Percentiles rank a stretch among this genome's conserved stretches.
Evolutionary conservation across 2,888 invertebrate species (phyloP).

Genomic region (Pheosia gnoma): DNA sequence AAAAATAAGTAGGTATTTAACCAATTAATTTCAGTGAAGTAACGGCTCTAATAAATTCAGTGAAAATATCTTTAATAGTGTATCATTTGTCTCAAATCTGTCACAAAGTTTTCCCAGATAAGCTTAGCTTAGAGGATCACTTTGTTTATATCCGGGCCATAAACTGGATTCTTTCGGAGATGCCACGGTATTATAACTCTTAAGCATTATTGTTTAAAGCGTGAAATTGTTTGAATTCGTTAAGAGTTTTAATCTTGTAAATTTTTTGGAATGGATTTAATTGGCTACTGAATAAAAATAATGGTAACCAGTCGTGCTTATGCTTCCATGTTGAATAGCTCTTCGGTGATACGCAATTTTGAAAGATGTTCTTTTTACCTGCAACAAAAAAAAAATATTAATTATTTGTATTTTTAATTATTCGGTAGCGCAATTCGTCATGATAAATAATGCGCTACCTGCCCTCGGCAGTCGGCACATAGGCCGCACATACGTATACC

Average conservation of each 20-base stretch:
- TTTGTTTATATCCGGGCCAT: slow-evolving; percentile 1
- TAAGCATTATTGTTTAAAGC: not conserved
- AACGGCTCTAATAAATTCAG: slow-evolving; percentile 1
- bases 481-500: slow-evolving; percentile 70
- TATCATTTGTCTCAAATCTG: slow-evolving; percentile 5
- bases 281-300: not conserved
- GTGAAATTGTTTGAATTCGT: not conserved
- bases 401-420: slow-evolving; percentile 44
- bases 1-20: no score
- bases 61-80: slow-evolving; percentile 1
- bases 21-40: not conserved
- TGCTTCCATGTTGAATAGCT: slow-evolving; percentile 13
- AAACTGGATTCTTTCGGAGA: not conserved
- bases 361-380: slow-evolving; percentile 54
- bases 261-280: not conserved
- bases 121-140: slow-evolving; percentile 3
- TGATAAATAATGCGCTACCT: slow-evolving; percentile 73
- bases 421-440: slow-evolving; percentile 60
- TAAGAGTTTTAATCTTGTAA: not conserved
- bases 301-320: slow-evolving; percentile 21
- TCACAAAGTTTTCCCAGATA: slow-evolving; percentile 5
- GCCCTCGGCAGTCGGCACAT: slow-evolving; percentile 74
- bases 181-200: not conserved
- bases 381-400: slow-evolving; percentile 65
- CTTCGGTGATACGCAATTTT: slow-evolving; percentile 6